Percentiles rank a stretch among this genome's conserved stretches.
These are phyloP conservation scores for Sycobia sp. DNA, from an alignment of 1,140 invertebrate species.

Conservation along the genomic window DNA sequence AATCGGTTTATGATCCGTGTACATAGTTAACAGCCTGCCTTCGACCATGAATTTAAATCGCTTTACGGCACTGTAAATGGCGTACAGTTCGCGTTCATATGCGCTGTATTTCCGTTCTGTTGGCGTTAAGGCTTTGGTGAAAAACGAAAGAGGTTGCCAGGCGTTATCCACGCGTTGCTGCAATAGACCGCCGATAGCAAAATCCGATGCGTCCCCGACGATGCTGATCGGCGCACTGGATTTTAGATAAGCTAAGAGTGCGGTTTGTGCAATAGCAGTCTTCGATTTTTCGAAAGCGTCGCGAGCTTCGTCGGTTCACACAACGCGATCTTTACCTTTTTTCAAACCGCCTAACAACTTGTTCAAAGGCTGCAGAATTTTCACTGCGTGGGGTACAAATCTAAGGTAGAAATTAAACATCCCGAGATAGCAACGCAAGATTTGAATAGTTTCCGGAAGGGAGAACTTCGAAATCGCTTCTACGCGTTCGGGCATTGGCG, in stretches of 20 bases:
- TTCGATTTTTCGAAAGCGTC: background rate
- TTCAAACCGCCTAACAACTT: constrained; percentile 25
- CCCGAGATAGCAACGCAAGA: constrained; percentile 47
- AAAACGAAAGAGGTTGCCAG: constrained; percentile 38
- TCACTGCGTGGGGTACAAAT: background rate
- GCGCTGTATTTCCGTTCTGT: constrained; percentile 36
- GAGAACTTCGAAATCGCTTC: constrained; percentile 38
- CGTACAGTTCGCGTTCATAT: constrained; percentile 12
- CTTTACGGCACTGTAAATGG: constrained; percentile 44
- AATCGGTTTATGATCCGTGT: constrained; percentile 57
- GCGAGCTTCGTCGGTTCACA: background rate
- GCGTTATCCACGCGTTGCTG: background rate
- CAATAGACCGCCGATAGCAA: constrained; percentile 3
- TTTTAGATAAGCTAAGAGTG: background rate
- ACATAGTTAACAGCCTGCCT: constrained; percentile 43
- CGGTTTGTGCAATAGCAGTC: background rate
- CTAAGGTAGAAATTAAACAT: constrained; percentile 46
- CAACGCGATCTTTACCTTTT: background rate
- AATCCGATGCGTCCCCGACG: background rate
- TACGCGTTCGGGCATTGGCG: constrained; percentile 42
- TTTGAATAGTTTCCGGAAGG: constrained; percentile 37
- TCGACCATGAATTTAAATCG: constrained; percentile 48
- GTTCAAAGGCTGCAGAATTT: background rate
- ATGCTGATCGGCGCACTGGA: background rate
- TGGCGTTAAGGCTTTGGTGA: constrained; percentile 31